Evolutionary conservation across 2,113 vertebrate species (phyloP).

Genomic region (Castor canadensis): DNA sequence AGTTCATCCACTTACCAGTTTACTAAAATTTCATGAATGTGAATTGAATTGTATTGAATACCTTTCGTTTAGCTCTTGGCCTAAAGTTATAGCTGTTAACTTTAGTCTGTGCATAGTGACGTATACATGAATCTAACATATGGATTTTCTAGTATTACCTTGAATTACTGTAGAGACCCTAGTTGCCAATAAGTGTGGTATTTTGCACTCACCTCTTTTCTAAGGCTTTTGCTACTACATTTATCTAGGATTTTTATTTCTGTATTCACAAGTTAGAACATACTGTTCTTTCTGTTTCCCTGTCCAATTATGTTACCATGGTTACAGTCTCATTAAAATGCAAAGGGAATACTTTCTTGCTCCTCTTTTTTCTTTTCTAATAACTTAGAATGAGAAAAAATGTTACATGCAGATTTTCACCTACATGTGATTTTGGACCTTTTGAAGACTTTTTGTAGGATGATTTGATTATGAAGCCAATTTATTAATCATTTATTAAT

Average conservation of each 20-base stretch:
- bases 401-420: background rate
- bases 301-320: background rate
- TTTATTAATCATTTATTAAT: background rate
- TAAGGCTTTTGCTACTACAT: background rate
- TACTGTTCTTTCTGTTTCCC: background rate
- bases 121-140: background rate
- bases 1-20: background rate
- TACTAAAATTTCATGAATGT: background rate
- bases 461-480: background rate
- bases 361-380: background rate
- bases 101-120: background rate
- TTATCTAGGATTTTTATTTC: background rate
- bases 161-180: background rate
- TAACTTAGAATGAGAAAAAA: constrained; percentile 20
- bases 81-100: background rate
- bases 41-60: background rate
- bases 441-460: background rate
- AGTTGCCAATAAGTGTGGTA: background rate
- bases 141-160: background rate
- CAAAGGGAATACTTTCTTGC: background rate
- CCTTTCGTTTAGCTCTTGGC: background rate
- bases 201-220: background rate
- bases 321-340: background rate
- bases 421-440: background rate
- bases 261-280: background rate